These are phyloP conservation scores for Ooceraea biroi DNA, from an alignment of 1,140 invertebrate species.

Conservation along the genomic window DNA sequence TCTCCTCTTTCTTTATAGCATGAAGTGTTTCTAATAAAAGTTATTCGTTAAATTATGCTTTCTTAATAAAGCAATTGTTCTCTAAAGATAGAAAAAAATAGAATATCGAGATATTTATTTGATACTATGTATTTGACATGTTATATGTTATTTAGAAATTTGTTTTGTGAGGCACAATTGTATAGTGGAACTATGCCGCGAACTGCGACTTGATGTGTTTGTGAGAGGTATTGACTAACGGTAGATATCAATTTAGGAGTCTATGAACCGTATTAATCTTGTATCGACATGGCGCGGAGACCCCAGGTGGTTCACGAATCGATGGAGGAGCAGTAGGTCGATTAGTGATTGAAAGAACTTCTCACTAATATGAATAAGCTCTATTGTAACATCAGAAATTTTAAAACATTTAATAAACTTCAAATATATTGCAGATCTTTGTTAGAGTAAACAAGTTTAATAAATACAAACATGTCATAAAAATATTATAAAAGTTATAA, in stretches of 20 bases:
- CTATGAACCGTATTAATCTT: constrained; percentile 60
- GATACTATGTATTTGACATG: neutral
- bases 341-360: constrained; percentile 59
- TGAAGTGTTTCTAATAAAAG: too few species aligned
- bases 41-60: too few species aligned
- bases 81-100: neutral
- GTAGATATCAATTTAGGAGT: constrained; percentile 61
- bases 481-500: too few species aligned
- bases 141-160: constrained; percentile 31
- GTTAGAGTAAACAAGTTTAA: neutral
- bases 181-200: constrained; percentile 9
- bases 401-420: neutral
- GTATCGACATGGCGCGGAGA: constrained; percentile 17
- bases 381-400: constrained; percentile 15
- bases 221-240: constrained; percentile 61
- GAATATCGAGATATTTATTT: neutral
- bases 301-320: constrained; percentile 60
- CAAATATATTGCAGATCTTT: neutral
- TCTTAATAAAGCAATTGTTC: neutral
- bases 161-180: neutral
- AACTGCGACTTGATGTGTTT: constrained; percentile 28
- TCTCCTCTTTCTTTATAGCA: too few species aligned
- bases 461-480: too few species aligned
- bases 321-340: constrained; percentile 43
- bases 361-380: constrained; percentile 12